Percentiles rank a stretch among this genome's conserved stretches.
phyloP scores from a whole-genome alignment of 1,140 invertebrate species.

The Anadara kagoshimensis region DNA sequence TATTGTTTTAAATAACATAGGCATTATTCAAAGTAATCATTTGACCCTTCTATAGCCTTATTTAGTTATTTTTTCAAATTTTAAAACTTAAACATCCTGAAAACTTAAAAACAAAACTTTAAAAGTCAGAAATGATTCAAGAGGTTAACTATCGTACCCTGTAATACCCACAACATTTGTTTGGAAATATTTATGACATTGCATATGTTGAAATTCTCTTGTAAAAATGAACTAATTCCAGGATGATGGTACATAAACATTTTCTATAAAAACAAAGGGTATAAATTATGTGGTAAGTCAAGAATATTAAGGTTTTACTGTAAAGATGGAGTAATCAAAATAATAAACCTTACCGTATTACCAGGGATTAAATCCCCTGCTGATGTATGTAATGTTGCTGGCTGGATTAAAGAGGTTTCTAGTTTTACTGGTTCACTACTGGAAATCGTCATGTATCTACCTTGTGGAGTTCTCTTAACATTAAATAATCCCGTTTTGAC shows the following conservation, averaged over 20 bases:
- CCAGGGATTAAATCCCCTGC: slow-evolving; percentile 64
- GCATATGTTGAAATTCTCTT: no score
- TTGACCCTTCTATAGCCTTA: not conserved
- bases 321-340: not conserved
- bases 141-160: no score
- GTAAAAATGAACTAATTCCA: no score
- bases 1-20: not conserved
- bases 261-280: no score
- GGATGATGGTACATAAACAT: no score
- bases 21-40: not conserved
- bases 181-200: no score
- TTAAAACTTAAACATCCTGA: not conserved
- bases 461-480: slow-evolving; percentile 53
- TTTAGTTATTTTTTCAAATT: not conserved
- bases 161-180: no score
- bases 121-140: no score
- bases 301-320: not conserved
- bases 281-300: no score
- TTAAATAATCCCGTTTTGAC: slow-evolving; percentile 40
- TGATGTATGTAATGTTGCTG: slow-evolving; percentile 50
- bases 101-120: no score
- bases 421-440: slow-evolving; percentile 77
- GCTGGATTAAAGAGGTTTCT: slow-evolving; percentile 50
- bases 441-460: slow-evolving; percentile 91
- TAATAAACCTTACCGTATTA: slow-evolving; percentile 39